A percentile compares a stretch with the other conserved stretches of the same genome.
phyloP scores from a whole-genome alignment of 2,797 vertebrate species.

The Peromyscus aztecus region DNA sequence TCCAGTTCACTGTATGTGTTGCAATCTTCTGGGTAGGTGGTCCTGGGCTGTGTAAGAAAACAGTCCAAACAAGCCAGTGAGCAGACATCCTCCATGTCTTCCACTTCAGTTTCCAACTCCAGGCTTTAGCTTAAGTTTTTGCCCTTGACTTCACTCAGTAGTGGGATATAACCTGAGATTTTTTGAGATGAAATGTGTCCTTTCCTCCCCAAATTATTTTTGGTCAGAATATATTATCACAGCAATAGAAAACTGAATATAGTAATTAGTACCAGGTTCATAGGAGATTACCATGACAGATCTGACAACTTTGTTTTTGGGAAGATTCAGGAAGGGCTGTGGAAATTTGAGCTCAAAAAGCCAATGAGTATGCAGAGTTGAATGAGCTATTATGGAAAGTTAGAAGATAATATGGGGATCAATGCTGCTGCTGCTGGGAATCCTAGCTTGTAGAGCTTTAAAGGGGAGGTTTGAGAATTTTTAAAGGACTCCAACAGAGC shows the following conservation, averaged over 20 bases:
- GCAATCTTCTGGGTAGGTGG: accelerated
- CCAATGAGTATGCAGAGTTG: neutral
- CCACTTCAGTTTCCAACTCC: neutral
- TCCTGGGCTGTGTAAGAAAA: neutral
- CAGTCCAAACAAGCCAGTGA: neutral
- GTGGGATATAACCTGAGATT: neutral
- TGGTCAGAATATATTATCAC: neutral
- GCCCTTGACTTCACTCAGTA: neutral
- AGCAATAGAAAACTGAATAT: neutral
- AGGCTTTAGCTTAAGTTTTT: neutral
- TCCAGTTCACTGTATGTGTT: neutral
- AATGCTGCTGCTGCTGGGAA: neutral
- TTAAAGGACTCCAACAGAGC: neutral
- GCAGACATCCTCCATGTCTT: neutral
- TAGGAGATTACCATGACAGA: neutral
- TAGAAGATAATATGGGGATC: neutral
- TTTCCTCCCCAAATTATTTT: neutral
- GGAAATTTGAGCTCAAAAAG: neutral
- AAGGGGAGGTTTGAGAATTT: neutral
- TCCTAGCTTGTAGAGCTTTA: neutral
- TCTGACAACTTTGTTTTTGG: neutral
- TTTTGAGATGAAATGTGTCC: neutral
- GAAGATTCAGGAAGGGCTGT: neutral
- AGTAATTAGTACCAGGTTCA: neutral
- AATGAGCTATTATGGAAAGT: neutral